Base-by-base conservation (phyloP, 2,797 vertebrate genomes). In the Tapirus indicus region DNA sequence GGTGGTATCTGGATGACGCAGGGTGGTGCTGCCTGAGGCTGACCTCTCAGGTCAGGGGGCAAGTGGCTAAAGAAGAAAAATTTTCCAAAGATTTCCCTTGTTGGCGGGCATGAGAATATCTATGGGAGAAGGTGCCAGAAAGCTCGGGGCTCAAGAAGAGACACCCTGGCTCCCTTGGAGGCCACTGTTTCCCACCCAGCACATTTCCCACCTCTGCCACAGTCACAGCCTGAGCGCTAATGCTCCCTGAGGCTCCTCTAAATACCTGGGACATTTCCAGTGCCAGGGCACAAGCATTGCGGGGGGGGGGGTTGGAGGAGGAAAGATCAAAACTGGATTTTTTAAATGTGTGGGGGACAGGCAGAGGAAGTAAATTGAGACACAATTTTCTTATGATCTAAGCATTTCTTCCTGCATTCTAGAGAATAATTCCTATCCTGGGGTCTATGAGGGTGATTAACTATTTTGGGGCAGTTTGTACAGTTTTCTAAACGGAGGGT, bases 401-500 rank as follows among this genome's bases (percentile, higher is more conserved):
- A 89, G 32, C 41, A 49, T 68, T 66, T 84, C 18, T 9, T 6
- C 12, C 35, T 64, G 8, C 13, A 35, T 64, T 88, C 44, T 21
- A 58, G 35, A 52, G 27, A 56, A 52, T 0, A 47, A 18, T 74
- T 84, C 32, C 38, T n/a, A 75, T 17, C 2, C 52, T 94, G 60
- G 1, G 11, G 35, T 60, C 75, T 35, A n/a, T 14, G 14, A 66
- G 47, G 20, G 5, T 29, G 14, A 9, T 88, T 62, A 21, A 18
- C 2, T 41, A 56, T 71, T 54, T 91, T n/a, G 52, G 29, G 68
- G 14, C 23, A 6, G 17, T 52, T 25, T 78, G 29, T 20, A 12
- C 66, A 49, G 54, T 94, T 94, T 91, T 74, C 72, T 38, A 82
- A 69, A 16, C 77, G 41, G 49, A 68, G 44, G 25, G 29, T 38